Evolutionary conservation across 2,888 invertebrate species (phyloP).

Genomic region (Bombylius discolor): DNA sequence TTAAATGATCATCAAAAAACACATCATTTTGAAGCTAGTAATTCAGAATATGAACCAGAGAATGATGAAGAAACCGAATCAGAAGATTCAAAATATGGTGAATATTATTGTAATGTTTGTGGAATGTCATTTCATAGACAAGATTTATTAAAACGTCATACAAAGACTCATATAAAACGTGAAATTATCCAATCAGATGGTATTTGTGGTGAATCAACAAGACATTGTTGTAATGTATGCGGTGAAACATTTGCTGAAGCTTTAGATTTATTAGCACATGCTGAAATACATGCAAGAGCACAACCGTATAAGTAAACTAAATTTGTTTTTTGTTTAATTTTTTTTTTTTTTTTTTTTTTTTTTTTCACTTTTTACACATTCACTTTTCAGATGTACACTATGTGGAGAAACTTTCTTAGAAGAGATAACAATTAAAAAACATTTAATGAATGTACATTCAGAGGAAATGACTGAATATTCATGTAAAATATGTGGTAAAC

Average conservation of each 20-base stretch:
- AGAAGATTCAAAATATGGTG: conserved; percentile 46
- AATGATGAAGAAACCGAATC: conserved; percentile 39
- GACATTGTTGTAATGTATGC: conserved; percentile 65
- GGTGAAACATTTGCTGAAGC: conserved; percentile 67
- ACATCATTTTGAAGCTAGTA: conserved; percentile 43
- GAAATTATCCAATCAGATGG: conserved; percentile 1
- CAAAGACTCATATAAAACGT: conserved; percentile 37
- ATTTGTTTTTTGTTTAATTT: background rate
- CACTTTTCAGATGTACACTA: conserved; percentile 42
- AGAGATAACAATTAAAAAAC: conserved; percentile 48
- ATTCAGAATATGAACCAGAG: conserved; percentile 35
- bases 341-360: background rate
- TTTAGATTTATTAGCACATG: conserved; percentile 62
- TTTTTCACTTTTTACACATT: background rate
- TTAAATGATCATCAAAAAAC: conserved; percentile 47
- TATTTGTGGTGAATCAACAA: conserved; percentile 7
- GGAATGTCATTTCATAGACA: conserved; percentile 67
- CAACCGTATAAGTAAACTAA: conserved; percentile 37
- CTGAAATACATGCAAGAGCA: conserved; percentile 59
- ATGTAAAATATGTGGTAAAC: conserved; percentile 52
- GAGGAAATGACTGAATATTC: conserved; percentile 50
- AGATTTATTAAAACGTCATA: conserved; percentile 59
- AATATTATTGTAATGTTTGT: conserved; percentile 56
- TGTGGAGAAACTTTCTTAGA: conserved; percentile 52
- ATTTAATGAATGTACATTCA: conserved; percentile 46